These are phyloP conservation scores for Leguminivora glycinivorella DNA, from an alignment of 1,140 invertebrate genomes.

Conservation along the genomic window DNA sequence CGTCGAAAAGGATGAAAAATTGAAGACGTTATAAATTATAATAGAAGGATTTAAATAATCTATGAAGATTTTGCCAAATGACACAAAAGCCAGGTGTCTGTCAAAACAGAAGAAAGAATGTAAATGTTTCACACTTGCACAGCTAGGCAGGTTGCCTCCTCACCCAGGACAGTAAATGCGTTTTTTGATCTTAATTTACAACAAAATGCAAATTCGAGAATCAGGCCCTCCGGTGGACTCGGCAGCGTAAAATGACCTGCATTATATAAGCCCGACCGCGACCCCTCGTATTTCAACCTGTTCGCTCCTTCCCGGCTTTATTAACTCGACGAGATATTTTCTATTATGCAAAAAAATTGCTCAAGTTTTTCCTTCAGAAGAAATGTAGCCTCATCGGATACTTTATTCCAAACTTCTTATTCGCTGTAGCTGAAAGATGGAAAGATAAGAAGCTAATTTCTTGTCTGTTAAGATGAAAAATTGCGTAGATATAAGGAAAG, in stretches of 20 bases:
- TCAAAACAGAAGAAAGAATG: too few species aligned
- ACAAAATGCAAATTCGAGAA: not conserved
- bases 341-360: slow-evolving; percentile 28
- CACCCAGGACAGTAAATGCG: not conserved
- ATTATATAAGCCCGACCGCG: slow-evolving; percentile 17
- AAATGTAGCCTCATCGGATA: slow-evolving; percentile 20
- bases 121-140: too few species aligned
- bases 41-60: too few species aligned
- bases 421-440: not conserved
- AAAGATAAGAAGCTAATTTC: slow-evolving; percentile 15
- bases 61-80: too few species aligned
- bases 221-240: not conserved
- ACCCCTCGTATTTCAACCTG: slow-evolving; percentile 29
- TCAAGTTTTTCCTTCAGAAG: slow-evolving; percentile 1
- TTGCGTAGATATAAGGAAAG: not conserved
- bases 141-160: too few species aligned
- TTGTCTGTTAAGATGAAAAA: not conserved
- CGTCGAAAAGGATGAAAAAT: too few species aligned
- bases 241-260: slow-evolving; percentile 17
- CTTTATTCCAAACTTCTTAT: slow-evolving; percentile 11
- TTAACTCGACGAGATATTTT: slow-evolving; percentile 26
- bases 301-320: slow-evolving; percentile 24
- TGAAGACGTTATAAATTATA: too few species aligned
- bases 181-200: not conserved
- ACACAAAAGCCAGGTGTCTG: too few species aligned